Evolutionary conservation across 23 tunicate genomes (phyloP), one percentile per base, ranked within the genome.

Genomic region (Aplidium turbinatum): DNA sequence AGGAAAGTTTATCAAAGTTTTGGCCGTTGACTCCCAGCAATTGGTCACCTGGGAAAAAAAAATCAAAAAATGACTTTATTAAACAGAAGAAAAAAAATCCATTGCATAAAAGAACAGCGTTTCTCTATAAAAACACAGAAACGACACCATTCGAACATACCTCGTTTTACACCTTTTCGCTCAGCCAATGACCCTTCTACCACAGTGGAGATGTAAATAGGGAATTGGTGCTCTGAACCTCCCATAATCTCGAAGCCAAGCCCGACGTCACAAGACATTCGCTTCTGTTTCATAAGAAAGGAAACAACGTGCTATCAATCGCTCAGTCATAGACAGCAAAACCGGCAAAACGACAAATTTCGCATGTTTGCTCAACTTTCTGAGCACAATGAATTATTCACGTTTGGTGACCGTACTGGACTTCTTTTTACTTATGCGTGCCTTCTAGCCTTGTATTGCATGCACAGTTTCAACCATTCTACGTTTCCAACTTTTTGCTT

Each of bases 141-240:
- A 9, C 48, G 13, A 42, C 48, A 42, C 9, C 48, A 9, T 42
- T 42, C 48, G 48, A 9, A 42, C 13, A 13, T 74, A 84, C 99
- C 99, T 88, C 99, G 46, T 47, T 95, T 95, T 11, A 95, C 53
- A 38, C 99, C 99, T 62, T 85, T 76, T 25, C 47, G 35, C 68
- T 84, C 96, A 24, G 96, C 99, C 0, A 29, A 26, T 32, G 92
- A 83, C 26, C 87, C 87, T 2, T 63, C 48, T 7, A 63, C 51
- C 25, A 95, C 99, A 19, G 69, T 54, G 4, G 77, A 57, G 9
- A 88, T 68, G 87, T 83, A 95, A 28, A 95, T 79, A 3, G 99
- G 99, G 39, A 38, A 83, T 29, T 78, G 78, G 1, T 73, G 61
- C n/a, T 65, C 72, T 2, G 79, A 34, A 19, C 99, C 99, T 0